Conservation (phyloP, 1,140 invertebrate genomes). For the Trissolcus basalis region DNA sequence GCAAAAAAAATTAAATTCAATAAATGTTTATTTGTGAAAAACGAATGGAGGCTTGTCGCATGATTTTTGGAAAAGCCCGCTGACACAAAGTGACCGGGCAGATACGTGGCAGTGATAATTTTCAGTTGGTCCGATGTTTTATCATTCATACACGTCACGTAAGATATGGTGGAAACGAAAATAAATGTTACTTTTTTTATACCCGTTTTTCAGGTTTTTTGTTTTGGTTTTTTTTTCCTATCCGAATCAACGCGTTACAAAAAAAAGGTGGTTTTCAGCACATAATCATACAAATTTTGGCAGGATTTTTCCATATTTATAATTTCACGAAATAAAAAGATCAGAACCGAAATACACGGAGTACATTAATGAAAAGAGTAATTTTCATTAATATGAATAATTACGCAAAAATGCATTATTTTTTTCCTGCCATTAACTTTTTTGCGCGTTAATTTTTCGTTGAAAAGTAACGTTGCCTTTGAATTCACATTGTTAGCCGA, state of each 20-base stretch:
- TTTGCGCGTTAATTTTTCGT: too few species aligned
- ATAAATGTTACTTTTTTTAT: conserved; percentile 11
- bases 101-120: conserved; percentile 23
- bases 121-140: conserved; percentile 20
- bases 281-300: too few species aligned
- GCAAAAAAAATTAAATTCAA: conserved; percentile 29
- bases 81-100: conserved; percentile 9
- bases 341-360: too few species aligned
- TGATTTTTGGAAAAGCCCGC: conserved; percentile 23
- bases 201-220: conserved; percentile 3
- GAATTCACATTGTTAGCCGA: background rate
- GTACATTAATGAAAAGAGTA: too few species aligned
- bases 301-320: too few species aligned
- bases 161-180: conserved; percentile 27
- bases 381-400: too few species aligned
- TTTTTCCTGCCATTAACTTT: too few species aligned
- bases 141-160: conserved; percentile 32
- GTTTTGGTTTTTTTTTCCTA: background rate
- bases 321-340: too few species aligned
- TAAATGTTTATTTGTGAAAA: conserved; percentile 21
- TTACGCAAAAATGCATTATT: too few species aligned
- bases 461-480: too few species aligned
- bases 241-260: too few species aligned
- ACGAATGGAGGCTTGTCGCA: background rate
- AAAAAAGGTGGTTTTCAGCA: too few species aligned